phyloP scores from a whole-genome alignment of 1,140 invertebrate genomes.

The Limonius californicus region DNA sequence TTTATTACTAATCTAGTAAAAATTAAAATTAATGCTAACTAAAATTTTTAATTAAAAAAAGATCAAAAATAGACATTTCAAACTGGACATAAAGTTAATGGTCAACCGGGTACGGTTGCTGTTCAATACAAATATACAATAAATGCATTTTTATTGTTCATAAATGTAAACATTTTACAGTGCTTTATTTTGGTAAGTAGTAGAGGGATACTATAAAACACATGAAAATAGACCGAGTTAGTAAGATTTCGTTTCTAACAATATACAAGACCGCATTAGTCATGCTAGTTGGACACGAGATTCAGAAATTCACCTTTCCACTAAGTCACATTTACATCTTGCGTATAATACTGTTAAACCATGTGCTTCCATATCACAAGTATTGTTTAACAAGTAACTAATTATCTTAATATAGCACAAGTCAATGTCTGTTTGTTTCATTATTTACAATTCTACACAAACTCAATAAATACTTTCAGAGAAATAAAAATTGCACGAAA shows the following conservation, averaged over 20 bases:
- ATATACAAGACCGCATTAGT: slow-evolving; percentile 2
- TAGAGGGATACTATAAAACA: slow-evolving; percentile 40
- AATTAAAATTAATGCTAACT: no score
- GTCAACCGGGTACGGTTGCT: no score
- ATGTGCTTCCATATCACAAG: slow-evolving; percentile 26
- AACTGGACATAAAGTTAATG: no score
- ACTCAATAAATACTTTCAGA: slow-evolving; percentile 26
- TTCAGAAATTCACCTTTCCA: slow-evolving; percentile 3
- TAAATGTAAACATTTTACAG: slow-evolving; percentile 43
- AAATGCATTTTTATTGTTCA: slow-evolving; percentile 47
- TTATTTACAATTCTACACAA: slow-evolving; percentile 23
- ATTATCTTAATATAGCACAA: slow-evolving; percentile 16
- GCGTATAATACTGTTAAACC: slow-evolving; percentile 26
- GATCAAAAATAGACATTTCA: background rate
- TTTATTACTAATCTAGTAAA: no score
- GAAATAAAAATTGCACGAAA: slow-evolving; percentile 27
- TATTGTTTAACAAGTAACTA: slow-evolving; percentile 20
- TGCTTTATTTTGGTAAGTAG: slow-evolving; percentile 38
- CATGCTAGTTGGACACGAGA: slow-evolving; percentile 4
- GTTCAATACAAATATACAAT: slow-evolving; percentile 32
- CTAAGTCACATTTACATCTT: slow-evolving; percentile 4
- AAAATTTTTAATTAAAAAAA: background rate
- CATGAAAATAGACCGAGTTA: slow-evolving; percentile 34
- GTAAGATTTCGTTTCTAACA: slow-evolving; percentile 23
- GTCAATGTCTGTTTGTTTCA: slow-evolving; percentile 15